phyloP scores from a whole-genome alignment of 1,140 invertebrate species.

The Cephus cinctus region DNA sequence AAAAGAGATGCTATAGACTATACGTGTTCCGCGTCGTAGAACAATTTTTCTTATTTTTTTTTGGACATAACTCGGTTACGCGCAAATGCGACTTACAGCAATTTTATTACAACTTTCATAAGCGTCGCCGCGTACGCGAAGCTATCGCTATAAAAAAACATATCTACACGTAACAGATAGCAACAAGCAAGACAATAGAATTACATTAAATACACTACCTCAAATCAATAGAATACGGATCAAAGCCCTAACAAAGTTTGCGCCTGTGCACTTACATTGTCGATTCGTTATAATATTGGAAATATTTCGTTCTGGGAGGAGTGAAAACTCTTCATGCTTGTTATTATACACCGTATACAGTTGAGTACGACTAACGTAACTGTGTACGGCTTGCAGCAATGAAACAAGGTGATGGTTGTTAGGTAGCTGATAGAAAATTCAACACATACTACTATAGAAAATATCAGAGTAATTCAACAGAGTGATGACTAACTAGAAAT shows the following conservation, averaged over 20 bases:
- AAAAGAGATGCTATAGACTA: no score
- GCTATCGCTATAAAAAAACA: conserved; percentile 34
- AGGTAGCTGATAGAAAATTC: neutral
- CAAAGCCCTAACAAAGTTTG: no score
- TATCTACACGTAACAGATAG: conserved; percentile 51
- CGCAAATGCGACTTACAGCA: conserved; percentile 42
- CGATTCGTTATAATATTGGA: no score
- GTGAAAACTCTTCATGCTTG: no score
- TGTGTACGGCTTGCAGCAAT: conserved; percentile 2
- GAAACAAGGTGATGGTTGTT: conserved; percentile 6
- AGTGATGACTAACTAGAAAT: conserved; percentile 48
- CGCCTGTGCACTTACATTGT: no score
- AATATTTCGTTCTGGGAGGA: no score
- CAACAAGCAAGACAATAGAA: conserved; percentile 47
- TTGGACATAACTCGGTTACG: no score
- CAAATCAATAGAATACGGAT: conserved; percentile 52
- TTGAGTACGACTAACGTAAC: conserved; percentile 22
- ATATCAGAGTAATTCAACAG: conserved; percentile 30
- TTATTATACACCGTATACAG: conserved; percentile 20
- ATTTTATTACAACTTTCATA: no score
- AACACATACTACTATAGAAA: conserved; percentile 16
- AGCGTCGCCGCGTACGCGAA: neutral
- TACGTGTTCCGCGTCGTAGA: no score
- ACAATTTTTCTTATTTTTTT: no score
- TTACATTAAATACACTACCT: conserved; percentile 53